These are phyloP conservation scores for Dryoscopus gambensis DNA, from an alignment of 2,113 vertebrate species.

Conservation along the genomic window DNA sequence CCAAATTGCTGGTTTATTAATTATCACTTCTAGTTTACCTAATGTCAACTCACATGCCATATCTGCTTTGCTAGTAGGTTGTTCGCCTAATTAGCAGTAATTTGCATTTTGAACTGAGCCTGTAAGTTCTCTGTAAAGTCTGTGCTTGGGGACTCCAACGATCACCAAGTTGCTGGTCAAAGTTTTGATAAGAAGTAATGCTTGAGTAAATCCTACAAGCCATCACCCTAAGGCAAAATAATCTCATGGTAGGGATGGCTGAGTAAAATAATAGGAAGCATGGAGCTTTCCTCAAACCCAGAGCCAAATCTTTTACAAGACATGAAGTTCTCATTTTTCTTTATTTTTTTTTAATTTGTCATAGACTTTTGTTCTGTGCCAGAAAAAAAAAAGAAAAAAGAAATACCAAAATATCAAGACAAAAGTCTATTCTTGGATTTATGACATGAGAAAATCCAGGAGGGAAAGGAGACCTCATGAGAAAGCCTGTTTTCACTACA, in stretches of 20 bases:
- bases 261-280: background rate
- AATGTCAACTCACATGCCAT: background rate
- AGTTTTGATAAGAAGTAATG: background rate
- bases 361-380: background rate
- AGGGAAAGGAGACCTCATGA: constrained; percentile 38
- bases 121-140: background rate
- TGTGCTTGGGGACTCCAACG: background rate
- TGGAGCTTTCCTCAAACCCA: background rate
- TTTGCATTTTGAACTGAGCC: constrained; percentile 15
- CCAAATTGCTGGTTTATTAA: background rate
- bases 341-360: background rate
- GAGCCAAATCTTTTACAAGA: background rate
- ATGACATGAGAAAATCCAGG: constrained; percentile 19
- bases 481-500: constrained; percentile 34
- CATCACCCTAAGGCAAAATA: background rate
- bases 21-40: constrained; percentile 17
- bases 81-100: constrained; percentile 25
- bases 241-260: background rate
- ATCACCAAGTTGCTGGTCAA: background rate
- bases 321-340: background rate
- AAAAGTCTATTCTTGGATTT: constrained; percentile 29
- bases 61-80: background rate
- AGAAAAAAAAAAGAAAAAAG: background rate
- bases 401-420: constrained; percentile 2
- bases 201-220: background rate